Evolutionary conservation across 1,140 invertebrate species (phyloP).

Genomic region (Eubasilissa regina): DNA sequence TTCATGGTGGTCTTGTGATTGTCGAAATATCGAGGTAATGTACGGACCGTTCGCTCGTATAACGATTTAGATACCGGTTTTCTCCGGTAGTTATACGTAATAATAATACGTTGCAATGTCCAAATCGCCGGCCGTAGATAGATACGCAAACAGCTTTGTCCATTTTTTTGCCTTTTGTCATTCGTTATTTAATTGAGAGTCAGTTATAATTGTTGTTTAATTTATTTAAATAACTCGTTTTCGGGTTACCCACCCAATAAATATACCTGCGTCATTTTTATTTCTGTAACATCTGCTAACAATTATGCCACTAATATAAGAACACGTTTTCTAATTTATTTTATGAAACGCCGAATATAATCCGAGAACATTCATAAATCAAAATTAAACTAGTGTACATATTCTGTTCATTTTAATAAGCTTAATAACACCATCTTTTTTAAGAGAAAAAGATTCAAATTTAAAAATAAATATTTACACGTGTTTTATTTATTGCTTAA

Average conservation of each 20-base stretch:
- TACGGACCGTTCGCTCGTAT: slow-evolving; percentile 5
- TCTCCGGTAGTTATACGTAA: not conserved
- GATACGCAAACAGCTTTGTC: not conserved
- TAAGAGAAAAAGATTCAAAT: no score
- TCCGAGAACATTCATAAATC: not conserved
- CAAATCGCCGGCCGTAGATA: not conserved
- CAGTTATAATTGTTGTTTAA: not conserved
- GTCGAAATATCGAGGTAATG: not conserved
- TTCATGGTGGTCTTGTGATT: slow-evolving; percentile 17
- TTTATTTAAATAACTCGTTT: not conserved
- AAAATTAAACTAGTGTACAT: not conserved
- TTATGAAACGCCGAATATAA: not conserved
- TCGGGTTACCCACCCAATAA: not conserved
- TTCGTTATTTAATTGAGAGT: not conserved
- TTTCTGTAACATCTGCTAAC: not conserved
- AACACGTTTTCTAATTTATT: not conserved
- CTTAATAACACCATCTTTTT: not conserved
- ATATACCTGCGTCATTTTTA: not conserved
- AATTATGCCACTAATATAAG: not conserved
- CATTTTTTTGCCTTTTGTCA: not conserved
- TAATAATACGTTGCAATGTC: slow-evolving; percentile 19
- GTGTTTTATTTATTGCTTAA: not conserved
- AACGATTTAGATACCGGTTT: slow-evolving; percentile 11
- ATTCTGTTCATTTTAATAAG: not conserved
- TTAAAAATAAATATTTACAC: no score